Conservation (phyloP, 2,888 invertebrate genomes). For the Mactromeris polynyma region DNA sequence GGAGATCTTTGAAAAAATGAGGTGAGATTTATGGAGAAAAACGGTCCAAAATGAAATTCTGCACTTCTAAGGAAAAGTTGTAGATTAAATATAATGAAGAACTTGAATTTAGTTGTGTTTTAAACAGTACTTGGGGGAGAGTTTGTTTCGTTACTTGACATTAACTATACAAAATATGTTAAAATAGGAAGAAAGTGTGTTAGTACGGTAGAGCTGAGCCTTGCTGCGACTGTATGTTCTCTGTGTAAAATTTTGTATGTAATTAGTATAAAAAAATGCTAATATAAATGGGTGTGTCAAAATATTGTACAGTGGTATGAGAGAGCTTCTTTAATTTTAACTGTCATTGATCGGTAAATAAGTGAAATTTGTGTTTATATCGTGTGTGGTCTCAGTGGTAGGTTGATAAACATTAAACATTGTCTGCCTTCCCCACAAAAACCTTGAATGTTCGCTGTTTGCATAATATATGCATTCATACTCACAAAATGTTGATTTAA, state of each 20-base stretch:
- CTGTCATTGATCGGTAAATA: background rate
- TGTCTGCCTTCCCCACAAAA: slow-evolving; percentile 12
- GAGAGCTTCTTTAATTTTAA: background rate
- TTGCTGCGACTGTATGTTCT: background rate
- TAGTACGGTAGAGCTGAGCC: too few species aligned
- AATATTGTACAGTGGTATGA: background rate
- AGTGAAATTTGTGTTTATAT: background rate
- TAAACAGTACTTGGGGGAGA: too few species aligned
- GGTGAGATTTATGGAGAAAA: too few species aligned
- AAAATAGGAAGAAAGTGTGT: too few species aligned
- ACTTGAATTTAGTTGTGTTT: too few species aligned
- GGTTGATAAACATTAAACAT: slow-evolving; percentile 10
- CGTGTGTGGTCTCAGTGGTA: slow-evolving; percentile 32
- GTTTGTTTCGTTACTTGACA: too few species aligned
- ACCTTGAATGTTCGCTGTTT: slow-evolving; percentile 16
- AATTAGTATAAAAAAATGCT: background rate
- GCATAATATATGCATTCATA: slow-evolving; percentile 49
- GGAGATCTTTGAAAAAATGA: too few species aligned
- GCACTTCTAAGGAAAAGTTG: too few species aligned
- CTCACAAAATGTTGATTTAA: slow-evolving; percentile 45
- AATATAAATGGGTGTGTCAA: background rate
- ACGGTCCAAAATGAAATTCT: too few species aligned
- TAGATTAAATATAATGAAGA: too few species aligned
- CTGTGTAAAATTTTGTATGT: background rate
- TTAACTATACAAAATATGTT: too few species aligned